phyloP scores from a whole-genome alignment of 2,888 invertebrate species.

The Agriotes lineatus region DNA sequence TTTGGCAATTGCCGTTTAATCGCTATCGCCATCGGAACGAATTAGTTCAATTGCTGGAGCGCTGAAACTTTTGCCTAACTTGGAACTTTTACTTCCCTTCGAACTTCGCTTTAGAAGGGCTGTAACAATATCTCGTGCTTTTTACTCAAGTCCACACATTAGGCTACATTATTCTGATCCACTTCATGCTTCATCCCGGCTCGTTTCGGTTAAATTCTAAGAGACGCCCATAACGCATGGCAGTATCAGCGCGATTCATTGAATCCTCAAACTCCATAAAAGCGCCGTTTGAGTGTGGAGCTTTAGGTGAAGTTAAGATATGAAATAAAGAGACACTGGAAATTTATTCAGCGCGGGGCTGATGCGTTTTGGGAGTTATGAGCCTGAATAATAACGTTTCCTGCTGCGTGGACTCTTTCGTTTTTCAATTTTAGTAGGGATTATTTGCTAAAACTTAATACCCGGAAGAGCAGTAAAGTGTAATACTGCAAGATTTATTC shows the following conservation, averaged over 20 bases:
- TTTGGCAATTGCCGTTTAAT: too few species aligned
- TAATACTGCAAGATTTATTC: constrained; percentile 9
- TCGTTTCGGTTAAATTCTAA: background rate
- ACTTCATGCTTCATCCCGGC: background rate
- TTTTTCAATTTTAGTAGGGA: constrained; percentile 21
- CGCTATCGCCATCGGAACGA: too few species aligned
- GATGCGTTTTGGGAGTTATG: constrained; percentile 21
- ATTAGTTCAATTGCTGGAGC: too few species aligned
- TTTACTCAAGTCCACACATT: too few species aligned
- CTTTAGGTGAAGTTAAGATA: background rate
- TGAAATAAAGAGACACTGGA: constrained; percentile 22
- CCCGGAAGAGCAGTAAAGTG: constrained; percentile 7
- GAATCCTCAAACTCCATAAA: background rate
- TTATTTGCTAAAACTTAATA: constrained; percentile 20
- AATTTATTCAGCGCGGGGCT: constrained; percentile 19
- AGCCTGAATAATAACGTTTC: constrained; percentile 24
- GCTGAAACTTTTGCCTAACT: too few species aligned
- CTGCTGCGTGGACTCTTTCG: constrained; percentile 20
- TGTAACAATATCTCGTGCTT: too few species aligned
- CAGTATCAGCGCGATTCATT: background rate
- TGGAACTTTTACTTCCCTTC: too few species aligned
- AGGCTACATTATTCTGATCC: too few species aligned
- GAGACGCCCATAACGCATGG: background rate
- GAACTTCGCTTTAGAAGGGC: too few species aligned
- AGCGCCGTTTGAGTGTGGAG: background rate